These are phyloP conservation scores for Erethizon dorsatum DNA, from an alignment of 2,797 vertebrate genomes.

Conservation along the genomic window DNA sequence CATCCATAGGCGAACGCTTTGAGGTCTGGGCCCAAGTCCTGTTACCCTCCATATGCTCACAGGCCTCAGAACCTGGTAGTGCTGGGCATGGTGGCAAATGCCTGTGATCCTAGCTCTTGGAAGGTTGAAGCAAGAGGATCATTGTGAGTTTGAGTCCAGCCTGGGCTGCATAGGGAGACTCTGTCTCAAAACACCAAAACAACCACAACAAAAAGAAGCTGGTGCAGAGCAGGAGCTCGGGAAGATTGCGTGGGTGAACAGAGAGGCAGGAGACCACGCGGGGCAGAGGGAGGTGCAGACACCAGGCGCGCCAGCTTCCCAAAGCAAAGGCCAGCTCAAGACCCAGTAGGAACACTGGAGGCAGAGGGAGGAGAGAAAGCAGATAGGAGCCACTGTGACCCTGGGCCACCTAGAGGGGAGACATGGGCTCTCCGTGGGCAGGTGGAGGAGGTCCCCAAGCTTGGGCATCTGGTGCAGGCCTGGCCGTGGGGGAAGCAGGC, in stretches of 20 bases:
- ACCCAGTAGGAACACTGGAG: rapidly evolving
- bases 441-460: neutral
- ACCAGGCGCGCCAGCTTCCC: rapidly evolving
- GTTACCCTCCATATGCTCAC: rapidly evolving
- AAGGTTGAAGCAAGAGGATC: neutral
- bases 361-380: neutral
- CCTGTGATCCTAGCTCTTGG: neutral
- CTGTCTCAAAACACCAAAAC: neutral
- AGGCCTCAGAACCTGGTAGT: neutral
- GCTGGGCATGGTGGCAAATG: neutral
- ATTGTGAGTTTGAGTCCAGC: neutral
- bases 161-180: neutral
- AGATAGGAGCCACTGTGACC: rapidly evolving
- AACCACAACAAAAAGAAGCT: neutral
- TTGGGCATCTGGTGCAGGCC: too few relatives aligned
- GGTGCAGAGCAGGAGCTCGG: neutral
- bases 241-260: neutral
- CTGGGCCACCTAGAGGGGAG: neutral
- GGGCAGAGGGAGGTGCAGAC: rapidly evolving
- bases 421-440: too few relatives aligned
- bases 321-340: too few relatives aligned
- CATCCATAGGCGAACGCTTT: neutral
- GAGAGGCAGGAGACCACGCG: neutral
- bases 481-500: rapidly evolving
- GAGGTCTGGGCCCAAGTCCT: neutral